Percentiles rank a stretch among this genome's conserved stretches.
phyloP scores from a whole-genome alignment of 2,797 vertebrate species.

The Artibeus lituratus region DNA sequence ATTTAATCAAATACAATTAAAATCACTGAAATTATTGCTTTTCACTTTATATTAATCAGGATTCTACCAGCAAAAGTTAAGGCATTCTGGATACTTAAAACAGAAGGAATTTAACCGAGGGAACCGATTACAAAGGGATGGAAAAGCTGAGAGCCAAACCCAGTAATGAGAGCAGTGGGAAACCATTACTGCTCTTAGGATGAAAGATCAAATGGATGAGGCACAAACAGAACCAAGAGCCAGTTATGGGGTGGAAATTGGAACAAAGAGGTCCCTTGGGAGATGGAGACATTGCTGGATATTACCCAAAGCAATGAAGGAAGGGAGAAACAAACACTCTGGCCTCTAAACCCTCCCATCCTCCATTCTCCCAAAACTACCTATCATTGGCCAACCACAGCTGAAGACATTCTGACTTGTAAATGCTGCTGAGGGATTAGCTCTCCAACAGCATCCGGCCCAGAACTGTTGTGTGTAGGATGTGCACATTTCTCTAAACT shows the following conservation, averaged over 20 bases:
- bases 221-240: not conserved
- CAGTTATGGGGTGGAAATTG: not conserved
- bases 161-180: not conserved
- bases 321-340: not conserved
- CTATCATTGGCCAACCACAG: not conserved
- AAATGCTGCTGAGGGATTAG: not conserved
- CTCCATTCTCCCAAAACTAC: not conserved
- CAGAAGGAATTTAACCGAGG: not conserved
- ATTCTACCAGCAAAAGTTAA: not conserved
- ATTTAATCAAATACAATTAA: constrained; percentile 23
- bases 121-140: not conserved
- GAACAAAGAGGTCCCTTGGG: not conserved
- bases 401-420: not conserved
- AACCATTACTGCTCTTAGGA: not conserved
- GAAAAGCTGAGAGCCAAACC: not conserved
- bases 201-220: not conserved
- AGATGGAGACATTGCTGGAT: not conserved
- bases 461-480: not conserved
- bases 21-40: not conserved
- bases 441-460: not conserved
- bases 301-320: not conserved
- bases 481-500: not conserved
- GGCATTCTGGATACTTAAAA: not conserved
- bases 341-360: not conserved
- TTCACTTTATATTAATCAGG: not conserved